Base-by-base conservation (phyloP, 2,888 invertebrate species). In the Sylvicola cinctus region DNA sequence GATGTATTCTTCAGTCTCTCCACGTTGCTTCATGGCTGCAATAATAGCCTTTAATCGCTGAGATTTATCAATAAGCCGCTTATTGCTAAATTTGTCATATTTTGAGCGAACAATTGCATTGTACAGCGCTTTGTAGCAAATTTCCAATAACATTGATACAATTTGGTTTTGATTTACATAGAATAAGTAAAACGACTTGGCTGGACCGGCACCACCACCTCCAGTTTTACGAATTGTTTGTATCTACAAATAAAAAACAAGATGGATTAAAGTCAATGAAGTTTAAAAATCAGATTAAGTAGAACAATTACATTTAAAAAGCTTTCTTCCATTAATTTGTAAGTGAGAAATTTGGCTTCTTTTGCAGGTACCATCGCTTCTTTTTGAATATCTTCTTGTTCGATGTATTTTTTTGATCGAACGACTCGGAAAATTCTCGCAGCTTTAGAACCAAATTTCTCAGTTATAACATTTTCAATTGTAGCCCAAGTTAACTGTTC, bases 291-390 rank as follows among this genome's bases (percentile, higher is more conserved):
- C 69, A 16, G 74, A 56, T 43, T 71, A 25, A 25, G 8, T 8
- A 8, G 25, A 6, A 20, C 8, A 20, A 20, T 20, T 20, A 20
- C 20, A 20, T 20, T 20, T 8, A 20, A 20, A 8, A 20, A 20
- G 8, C 20, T 20, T 48, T 90, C 83, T 50, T 83, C 79, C 32
- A 88, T 60, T 41, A 96, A 59, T 43, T 71, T 75, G 54, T 90
- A 91, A 0, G 87, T 76, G 11, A 90, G 57, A 41, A 80, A 71
- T 52, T 93, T 93, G 3, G 87, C 83, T 54, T 91, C 88, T 52
- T 93, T 95, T 16, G 83, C 77, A 1, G 87, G 83, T 45, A 95
- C 71, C 91, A 95, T 90, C 0, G 84, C 88, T 43, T 80, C 62
- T 46, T 84, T 81, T 51, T 91, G 90, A 37, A 95, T 79, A 50